Percentiles rank a stretch among this genome's conserved stretches.
These are phyloP conservation scores for Euwallacea fornicatus DNA, from an alignment of 1,140 invertebrate genomes.

Conservation along the genomic window DNA sequence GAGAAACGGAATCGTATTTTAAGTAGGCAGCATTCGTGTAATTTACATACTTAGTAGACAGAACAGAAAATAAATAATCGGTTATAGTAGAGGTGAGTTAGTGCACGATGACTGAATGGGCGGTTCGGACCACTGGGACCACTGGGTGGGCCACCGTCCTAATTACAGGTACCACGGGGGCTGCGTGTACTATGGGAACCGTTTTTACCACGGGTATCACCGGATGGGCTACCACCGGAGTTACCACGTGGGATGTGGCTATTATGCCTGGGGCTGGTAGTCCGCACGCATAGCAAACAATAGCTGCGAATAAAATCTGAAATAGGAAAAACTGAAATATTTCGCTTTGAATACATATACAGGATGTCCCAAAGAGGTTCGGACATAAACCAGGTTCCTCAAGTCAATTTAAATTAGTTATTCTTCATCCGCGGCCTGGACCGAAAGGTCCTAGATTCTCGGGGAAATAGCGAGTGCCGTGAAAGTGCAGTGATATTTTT, in stretches of 20 bases:
- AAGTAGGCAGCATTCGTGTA: neutral
- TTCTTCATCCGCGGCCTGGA: neutral
- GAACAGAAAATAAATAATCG: no score
- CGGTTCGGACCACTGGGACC: constrained; percentile 40
- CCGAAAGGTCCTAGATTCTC: neutral
- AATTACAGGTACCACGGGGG: constrained; percentile 40
- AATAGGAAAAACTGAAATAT: constrained; percentile 13
- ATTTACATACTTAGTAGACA: no score
- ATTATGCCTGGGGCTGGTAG: constrained; percentile 15
- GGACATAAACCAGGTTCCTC: no score
- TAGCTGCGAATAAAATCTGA: constrained; percentile 23
- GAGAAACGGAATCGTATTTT: neutral
- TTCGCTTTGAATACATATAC: neutral
- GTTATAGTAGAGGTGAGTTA: neutral
- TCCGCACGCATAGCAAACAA: constrained; percentile 22
- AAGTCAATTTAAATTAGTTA: neutral
- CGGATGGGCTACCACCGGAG: constrained; percentile 18
- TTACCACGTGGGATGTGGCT: constrained; percentile 21
- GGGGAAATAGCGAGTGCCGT: neutral
- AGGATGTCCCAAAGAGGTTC: no score
- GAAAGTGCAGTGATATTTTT: neutral
- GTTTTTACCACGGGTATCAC: constrained; percentile 45
- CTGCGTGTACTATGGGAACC: constrained; percentile 13
- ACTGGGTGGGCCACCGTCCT: constrained; percentile 39
- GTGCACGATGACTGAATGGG: constrained; percentile 21